A percentile compares a stretch with the other conserved stretches of the same genome.
phyloP scores from a whole-genome alignment of 2,888 invertebrate species.

The Habroteleia sp. region DNA sequence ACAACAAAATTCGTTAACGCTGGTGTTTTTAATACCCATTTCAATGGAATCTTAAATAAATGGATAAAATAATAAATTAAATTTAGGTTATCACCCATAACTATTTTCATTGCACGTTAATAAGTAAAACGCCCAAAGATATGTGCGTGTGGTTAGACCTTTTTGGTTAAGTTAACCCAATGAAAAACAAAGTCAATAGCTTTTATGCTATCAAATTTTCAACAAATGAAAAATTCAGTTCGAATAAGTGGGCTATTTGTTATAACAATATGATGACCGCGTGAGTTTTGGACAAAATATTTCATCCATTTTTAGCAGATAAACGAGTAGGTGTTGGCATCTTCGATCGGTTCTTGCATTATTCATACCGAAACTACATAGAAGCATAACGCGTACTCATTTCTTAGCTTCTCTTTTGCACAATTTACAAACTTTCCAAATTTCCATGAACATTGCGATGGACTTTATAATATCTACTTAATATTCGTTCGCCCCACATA shows the following conservation, averaged over 20 bases:
- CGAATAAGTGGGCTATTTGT: constrained; percentile 15
- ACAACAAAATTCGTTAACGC: too few species aligned
- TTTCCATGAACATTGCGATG: constrained; percentile 46
- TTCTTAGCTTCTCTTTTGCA: constrained; percentile 27
- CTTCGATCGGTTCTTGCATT: constrained; percentile 44
- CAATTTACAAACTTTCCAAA: constrained; percentile 44
- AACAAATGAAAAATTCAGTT: constrained; percentile 16
- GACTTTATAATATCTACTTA: constrained; percentile 44
- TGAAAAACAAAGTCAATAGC: too few species aligned
- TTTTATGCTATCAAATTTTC: neutral
- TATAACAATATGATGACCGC: constrained; percentile 12
- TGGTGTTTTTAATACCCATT: too few species aligned
- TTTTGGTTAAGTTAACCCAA: too few species aligned
- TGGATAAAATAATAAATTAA: too few species aligned
- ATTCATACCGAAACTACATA: constrained; percentile 35
- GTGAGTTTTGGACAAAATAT: constrained; percentile 19
- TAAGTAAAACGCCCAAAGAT: too few species aligned
- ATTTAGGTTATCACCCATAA: too few species aligned
- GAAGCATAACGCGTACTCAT: constrained; percentile 37
- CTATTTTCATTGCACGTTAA: too few species aligned
- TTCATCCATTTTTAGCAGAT: constrained; percentile 34
- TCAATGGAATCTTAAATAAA: too few species aligned
- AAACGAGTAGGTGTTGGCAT: constrained; percentile 45
- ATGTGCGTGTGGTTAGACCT: too few species aligned
- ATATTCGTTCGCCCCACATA: constrained; percentile 36